A percentile compares a stretch with the other conserved stretches of the same genome.
These are phyloP conservation scores for Drosophila basisetae DNA, from an alignment of 2,888 invertebrate species.

Conservation along the genomic window DNA sequence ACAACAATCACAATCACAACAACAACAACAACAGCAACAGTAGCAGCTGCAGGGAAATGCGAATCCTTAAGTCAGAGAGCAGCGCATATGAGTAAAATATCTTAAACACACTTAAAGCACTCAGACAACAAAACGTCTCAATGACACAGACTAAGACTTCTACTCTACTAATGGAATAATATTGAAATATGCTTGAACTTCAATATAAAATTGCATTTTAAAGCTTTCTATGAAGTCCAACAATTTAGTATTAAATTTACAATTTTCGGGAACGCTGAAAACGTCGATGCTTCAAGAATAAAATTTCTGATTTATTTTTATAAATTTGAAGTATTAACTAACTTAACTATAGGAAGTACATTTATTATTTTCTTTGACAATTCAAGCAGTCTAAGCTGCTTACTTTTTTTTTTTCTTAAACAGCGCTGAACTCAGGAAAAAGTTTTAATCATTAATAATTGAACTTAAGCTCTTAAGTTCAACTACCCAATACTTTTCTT, in stretches of 20 bases:
- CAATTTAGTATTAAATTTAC: background rate
- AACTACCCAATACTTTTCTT: background rate
- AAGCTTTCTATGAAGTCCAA: background rate
- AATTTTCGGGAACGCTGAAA: background rate
- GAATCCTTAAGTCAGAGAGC: constrained; percentile 73
- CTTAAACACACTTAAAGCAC: constrained; percentile 73
- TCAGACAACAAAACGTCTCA: constrained; percentile 39
- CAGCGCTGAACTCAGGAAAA: background rate
- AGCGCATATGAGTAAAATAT: constrained; percentile 69
- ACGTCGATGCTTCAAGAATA: background rate
- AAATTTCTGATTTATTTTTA: background rate
- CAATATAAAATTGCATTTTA: background rate
- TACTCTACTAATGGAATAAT: background rate
- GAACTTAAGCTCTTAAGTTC: background rate
- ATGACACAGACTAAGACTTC: constrained; percentile 36
- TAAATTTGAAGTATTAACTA: background rate
- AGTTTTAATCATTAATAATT: background rate
- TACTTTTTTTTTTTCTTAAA: background rate
- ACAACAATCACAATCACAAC: constrained; percentile 18
- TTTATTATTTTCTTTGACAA: background rate
- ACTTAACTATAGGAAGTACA: background rate
- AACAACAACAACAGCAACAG: constrained; percentile 22
- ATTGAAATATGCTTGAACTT: constrained; percentile 1
- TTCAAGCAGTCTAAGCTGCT: background rate
- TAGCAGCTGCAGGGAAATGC: constrained; percentile 69